Base-by-base conservation (phyloP, 2,797 vertebrate genomes). In the Sebastolobus altivelis region DNA sequence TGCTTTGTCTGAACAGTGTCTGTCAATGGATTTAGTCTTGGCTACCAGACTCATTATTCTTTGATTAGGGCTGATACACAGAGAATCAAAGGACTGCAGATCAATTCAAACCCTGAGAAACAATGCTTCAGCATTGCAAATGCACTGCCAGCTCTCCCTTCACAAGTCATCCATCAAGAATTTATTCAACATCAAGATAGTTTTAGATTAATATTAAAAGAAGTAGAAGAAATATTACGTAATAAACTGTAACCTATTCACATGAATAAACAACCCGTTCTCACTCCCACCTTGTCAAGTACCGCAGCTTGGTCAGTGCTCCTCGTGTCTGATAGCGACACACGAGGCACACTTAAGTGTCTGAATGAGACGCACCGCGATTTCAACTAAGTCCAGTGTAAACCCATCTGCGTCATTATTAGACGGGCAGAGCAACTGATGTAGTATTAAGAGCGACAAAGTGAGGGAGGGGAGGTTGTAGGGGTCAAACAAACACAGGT, bases 21-120 rank as follows among this genome's bases (percentile, higher is more conserved):
- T 62, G 56, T 76, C n/a, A 0, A 59, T 80, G 37, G 37, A 72
- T 87, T 80, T 46, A 66, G 60, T 83, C 66, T 67, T 0, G 54
- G 81, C 62, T 67, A 49, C 56, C 37, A 49, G 73, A 72, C 67
- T 81, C 82, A 82, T 89, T 83, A 87, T 80, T 83, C 62, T 82
- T 86, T 83, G 49, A 86, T 84, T 86, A 80, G 52, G 35, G 73
- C 35, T 14, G 75, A 85, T 58, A 46, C 70, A 35, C 43, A 20
- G 55, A 61, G 43, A 86, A 54, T 7, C 55, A 60, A 73, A 63
- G 25, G 59, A 22, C 74, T 1, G 22, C 31, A 1, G 54, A 89
- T 90, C 82, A 86, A 85, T 88, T 61, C 1, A 22, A 75, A 37
- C 29, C 46, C 14, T 5, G 49, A 76, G 49, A 75, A 89, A 87